Base-by-base conservation (phyloP, 2,888 invertebrate genomes). In the Apamea epomidion region DNA sequence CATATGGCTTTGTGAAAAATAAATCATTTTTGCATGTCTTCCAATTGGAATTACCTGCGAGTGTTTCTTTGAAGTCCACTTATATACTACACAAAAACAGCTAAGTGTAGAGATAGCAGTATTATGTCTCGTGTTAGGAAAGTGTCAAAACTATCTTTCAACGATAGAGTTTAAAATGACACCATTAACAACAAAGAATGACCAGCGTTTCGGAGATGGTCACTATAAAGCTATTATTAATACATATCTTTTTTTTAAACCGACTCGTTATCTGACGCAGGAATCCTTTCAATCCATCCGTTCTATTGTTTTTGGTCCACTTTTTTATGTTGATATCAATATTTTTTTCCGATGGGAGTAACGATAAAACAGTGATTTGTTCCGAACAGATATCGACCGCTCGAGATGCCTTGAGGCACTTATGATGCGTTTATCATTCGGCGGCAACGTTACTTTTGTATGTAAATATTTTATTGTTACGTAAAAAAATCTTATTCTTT, bases 301-400 rank as follows among this genome's bases (percentile, higher is more conserved):
- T 94, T 94, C 96, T 95, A 96, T 97, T 97, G 97, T 97, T 97
- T 97, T 96, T 97, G 94, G 93, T 92, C 91, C 94, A 93, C 94
- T 96, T 96, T 95, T 96, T 97, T 97, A 93, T 96, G 92, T 94
- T 95, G 96, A 96, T 96, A 96, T 96, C 96, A 95, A 96, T 96
- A 95, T 96, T 97, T 97, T 97, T 97, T 97, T 96, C 94, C 95
- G 97, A 97, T 97, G 93, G 93, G 92, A 92, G 94, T 93, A 93
- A 91, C 94, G 97, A 97, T 97, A 97, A 96, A 96, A 93, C 93
- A 93, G 96, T 96, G 96, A 97, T 97, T 97, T 96, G 96, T 96
- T 95, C 95, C 89, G 92, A 95, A 93, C 92, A 94, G 95, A 96
- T 97, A 96, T 95, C 94, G 94, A 92, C 89, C 91, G 92, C 75